Percentiles rank a stretch among this genome's conserved stretches.
These are phyloP conservation scores for Troilus luridus DNA, from an alignment of 2,888 invertebrate species.

Conservation along the genomic window DNA sequence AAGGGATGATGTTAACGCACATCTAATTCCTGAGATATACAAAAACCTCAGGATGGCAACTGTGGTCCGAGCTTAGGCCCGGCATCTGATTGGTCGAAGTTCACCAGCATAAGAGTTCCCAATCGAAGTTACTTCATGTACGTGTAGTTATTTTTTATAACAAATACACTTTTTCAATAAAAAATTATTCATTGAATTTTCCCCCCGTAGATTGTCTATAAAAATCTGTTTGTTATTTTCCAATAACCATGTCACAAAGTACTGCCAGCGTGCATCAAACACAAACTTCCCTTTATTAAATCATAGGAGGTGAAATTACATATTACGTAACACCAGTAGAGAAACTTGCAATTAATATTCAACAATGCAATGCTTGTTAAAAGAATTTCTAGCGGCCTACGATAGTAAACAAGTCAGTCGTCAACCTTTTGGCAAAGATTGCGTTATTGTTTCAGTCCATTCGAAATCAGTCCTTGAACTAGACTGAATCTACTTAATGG, in stretches of 20 bases:
- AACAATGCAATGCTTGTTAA: background rate
- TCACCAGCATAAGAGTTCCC: no score
- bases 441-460: background rate
- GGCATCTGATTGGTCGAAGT: no score
- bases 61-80: no score
- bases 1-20: no score
- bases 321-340: background rate
- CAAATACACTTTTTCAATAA: no score
- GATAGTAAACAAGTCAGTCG: constrained; percentile 1
- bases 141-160: no score
- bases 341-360: constrained; percentile 14
- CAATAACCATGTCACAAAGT: background rate
- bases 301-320: background rate
- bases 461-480: background rate
- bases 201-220: no score
- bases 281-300: background rate
- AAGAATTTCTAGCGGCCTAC: constrained; percentile 3
- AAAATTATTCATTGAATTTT: no score
- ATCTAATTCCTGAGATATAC: no score
- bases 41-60: no score
- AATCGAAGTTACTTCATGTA: no score
- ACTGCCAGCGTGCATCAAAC: background rate
- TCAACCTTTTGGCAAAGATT: constrained; percentile 28
- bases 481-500: background rate
- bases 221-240: no score